These are phyloP conservation scores for Parthenolecanium corni DNA, from an alignment of 2,888 invertebrate species.

Conservation along the genomic window DNA sequence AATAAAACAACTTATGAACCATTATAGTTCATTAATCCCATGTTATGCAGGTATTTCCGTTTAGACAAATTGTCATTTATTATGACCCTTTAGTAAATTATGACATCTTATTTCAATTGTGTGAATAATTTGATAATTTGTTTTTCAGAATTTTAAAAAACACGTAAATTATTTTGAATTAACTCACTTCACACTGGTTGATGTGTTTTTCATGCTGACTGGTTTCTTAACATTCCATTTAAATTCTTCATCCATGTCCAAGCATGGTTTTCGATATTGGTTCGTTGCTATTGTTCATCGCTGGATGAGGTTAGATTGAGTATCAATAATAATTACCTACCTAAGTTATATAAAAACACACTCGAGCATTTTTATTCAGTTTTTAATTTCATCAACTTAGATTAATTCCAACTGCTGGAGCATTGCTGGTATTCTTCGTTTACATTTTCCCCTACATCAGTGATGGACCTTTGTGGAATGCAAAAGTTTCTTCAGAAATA, in stretches of 20 bases:
- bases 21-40: too few relatives aligned
- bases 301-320: not conserved
- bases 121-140: too few relatives aligned
- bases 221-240: not conserved
- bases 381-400: not conserved
- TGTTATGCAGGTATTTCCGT: too few relatives aligned
- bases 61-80: too few relatives aligned
- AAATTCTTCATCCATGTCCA: not conserved
- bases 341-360: not conserved
- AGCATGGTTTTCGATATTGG: not conserved
- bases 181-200: not conserved
- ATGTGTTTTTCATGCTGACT: not conserved
- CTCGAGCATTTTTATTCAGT: too few relatives aligned
- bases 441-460: constrained; percentile 26
- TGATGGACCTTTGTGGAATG: constrained; percentile 32
- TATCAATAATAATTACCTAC: not conserved
- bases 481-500: constrained; percentile 28
- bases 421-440: not conserved
- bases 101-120: too few relatives aligned
- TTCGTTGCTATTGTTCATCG: not conserved
- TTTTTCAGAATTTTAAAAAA: too few relatives aligned
- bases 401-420: constrained; percentile 22
- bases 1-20: too few relatives aligned
- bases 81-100: too few relatives aligned
- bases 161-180: too few relatives aligned